These are phyloP conservation scores for Mermis nigrescens DNA, from an alignment of 2,888 invertebrate genomes.

Conservation along the genomic window DNA sequence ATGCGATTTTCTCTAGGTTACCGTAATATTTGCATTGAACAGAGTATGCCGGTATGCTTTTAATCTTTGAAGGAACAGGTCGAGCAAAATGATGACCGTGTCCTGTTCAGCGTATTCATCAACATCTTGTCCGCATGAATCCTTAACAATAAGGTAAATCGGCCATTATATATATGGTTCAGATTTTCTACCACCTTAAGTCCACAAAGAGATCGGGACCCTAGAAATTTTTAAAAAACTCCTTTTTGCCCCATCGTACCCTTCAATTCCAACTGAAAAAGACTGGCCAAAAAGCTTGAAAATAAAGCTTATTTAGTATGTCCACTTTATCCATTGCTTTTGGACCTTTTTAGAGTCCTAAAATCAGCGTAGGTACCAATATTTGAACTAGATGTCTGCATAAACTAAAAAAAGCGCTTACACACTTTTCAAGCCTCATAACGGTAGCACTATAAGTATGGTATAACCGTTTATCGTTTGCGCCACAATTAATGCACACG, in stretches of 20 bases:
- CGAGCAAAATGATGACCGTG: slow-evolving; percentile 63
- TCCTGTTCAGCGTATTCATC: slow-evolving; percentile 84
- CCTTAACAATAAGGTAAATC: too few relatives aligned
- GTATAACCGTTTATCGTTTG: slow-evolving; percentile 17
- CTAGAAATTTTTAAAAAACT: too few relatives aligned
- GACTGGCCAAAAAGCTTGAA: too few relatives aligned
- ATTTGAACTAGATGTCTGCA: neutral
- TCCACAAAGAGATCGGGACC: too few relatives aligned
- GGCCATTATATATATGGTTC: too few relatives aligned
- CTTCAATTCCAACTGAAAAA: too few relatives aligned
- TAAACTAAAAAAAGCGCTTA: slow-evolving; percentile 14
- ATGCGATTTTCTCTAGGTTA: slow-evolving; percentile 31
- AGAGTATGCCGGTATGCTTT: slow-evolving; percentile 66
- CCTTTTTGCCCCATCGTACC: too few relatives aligned
- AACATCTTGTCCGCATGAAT: slow-evolving; percentile 50
- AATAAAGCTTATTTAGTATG: too few relatives aligned
- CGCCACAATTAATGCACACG: slow-evolving; percentile 23
- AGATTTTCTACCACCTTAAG: too few relatives aligned
- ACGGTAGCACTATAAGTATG: slow-evolving; percentile 23
- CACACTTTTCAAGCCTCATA: slow-evolving; percentile 26
- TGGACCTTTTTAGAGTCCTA: too few relatives aligned
- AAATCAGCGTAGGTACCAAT: too few relatives aligned
- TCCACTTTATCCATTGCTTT: too few relatives aligned
- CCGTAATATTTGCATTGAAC: slow-evolving; percentile 58
- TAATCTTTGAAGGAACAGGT: slow-evolving; percentile 56